Conservation (phyloP, 2,797 vertebrate species). For the Apodemus agrarius region DNA sequence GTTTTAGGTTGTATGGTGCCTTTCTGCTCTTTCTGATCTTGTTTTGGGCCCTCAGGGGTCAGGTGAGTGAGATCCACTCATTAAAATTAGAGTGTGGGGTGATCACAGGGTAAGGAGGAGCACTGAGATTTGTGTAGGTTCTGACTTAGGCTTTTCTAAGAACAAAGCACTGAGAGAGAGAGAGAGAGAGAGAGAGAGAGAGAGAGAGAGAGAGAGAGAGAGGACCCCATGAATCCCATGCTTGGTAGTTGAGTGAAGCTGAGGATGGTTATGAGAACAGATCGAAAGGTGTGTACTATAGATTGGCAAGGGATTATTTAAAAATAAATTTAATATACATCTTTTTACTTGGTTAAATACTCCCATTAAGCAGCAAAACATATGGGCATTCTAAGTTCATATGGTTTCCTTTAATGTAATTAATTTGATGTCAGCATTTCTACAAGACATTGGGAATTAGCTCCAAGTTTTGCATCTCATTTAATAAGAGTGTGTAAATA, state of each 20-base stretch:
- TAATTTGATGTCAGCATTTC: constrained; percentile 52
- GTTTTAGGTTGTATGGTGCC: background rate
- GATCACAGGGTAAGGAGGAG: background rate
- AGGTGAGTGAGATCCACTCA: background rate
- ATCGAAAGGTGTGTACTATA: background rate
- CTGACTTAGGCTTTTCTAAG: background rate
- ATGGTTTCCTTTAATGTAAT: background rate
- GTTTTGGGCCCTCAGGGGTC: background rate
- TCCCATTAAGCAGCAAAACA: background rate
- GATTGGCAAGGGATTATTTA: background rate
- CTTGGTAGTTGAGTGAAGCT: background rate
- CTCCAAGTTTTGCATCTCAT: background rate
- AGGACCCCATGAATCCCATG: background rate
- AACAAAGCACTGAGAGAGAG: background rate
- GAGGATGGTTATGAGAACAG: background rate
- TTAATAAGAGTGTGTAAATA: constrained; percentile 18
- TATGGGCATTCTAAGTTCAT: constrained; percentile 17
- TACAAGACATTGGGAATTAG: background rate
- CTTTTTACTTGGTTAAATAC: constrained; percentile 16
- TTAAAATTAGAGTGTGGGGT: background rate
- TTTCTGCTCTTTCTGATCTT: background rate
- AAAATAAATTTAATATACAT: background rate
- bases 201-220: background rate
- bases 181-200: background rate
- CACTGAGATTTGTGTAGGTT: background rate